These are phyloP conservation scores for Acanthopagrus latus DNA, from an alignment of 2,797 vertebrate genomes.

Conservation along the genomic window DNA sequence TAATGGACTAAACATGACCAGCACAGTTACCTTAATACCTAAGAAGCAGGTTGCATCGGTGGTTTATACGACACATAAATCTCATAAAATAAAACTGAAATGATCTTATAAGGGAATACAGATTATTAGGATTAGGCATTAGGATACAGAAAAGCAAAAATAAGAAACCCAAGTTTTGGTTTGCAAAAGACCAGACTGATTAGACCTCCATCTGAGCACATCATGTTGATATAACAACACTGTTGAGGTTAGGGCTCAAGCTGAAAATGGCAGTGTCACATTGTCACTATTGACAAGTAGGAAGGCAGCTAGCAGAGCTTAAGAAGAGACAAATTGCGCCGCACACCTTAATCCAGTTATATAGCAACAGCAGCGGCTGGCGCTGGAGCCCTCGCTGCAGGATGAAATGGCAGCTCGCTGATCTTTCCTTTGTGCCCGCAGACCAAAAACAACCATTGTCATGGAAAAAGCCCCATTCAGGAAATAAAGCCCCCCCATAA, in stretches of 20 bases:
- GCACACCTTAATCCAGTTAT: constrained; percentile 66
- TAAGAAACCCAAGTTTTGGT: not conserved
- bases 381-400: constrained; percentile 33
- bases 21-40: not conserved
- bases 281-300: constrained; percentile 51
- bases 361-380: constrained; percentile 46
- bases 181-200: not conserved
- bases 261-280: constrained; percentile 36
- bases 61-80: not conserved
- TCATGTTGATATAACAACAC: not conserved
- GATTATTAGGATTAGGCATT: not conserved
- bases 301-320: constrained; percentile 37
- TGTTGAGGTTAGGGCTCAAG: constrained; percentile 13
- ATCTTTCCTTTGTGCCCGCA: constrained; percentile 50
- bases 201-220: not conserved
- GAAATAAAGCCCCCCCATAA: constrained; percentile 28
- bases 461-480: not conserved
- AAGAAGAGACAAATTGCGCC: constrained; percentile 54
- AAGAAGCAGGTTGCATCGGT: not conserved
- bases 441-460: constrained; percentile 41
- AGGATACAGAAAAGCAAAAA: not conserved
- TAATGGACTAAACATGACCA: not conserved
- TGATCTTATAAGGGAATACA: not conserved
- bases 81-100: not conserved
- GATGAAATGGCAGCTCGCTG: constrained; percentile 47